A percentile compares a stretch with the other conserved stretches of the same genome.
phyloP scores from a whole-genome alignment of 2,113 vertebrate genomes.

The Taurulus bubalis region DNA sequence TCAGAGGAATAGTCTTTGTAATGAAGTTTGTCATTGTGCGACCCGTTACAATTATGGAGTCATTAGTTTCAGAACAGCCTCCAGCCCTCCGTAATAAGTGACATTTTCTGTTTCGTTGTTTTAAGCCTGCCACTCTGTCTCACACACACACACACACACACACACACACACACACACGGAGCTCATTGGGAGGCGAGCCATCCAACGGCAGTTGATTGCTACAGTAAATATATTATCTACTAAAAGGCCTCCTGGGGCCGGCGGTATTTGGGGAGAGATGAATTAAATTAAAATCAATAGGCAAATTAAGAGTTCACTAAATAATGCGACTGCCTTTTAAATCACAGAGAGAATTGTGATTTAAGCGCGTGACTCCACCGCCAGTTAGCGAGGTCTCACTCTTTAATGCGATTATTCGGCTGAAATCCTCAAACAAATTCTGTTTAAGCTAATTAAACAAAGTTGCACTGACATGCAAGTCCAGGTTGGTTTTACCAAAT shows the following conservation, averaged over 20 bases:
- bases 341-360: constrained; percentile 36
- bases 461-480: constrained; percentile 27
- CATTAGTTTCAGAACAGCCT: constrained; percentile 42
- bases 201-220: constrained; percentile 18
- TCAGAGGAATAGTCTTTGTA: constrained; percentile 23
- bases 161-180: background rate
- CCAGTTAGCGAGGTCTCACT: constrained; percentile 27
- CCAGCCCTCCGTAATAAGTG: constrained; percentile 28
- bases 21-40: constrained; percentile 38
- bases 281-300: constrained; percentile 58
- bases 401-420: constrained; percentile 51
- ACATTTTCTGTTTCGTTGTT: constrained; percentile 35
- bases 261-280: constrained; percentile 40
- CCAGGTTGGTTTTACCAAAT: constrained; percentile 21
- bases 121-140: constrained; percentile 4
- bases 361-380: constrained; percentile 11
- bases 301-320: constrained; percentile 55
- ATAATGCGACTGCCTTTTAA: constrained; percentile 43
- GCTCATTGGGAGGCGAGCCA: constrained; percentile 17
- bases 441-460: constrained; percentile 48
- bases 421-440: constrained; percentile 42
- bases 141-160: background rate
- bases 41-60: constrained; percentile 32
- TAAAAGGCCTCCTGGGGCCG: constrained; percentile 17
- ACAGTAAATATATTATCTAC: constrained; percentile 51